Percentiles rank a stretch among this genome's conserved stretches.
Evolutionary conservation across 2,888 invertebrate species (phyloP).

Genomic region (Scaptodrosophila latifasciaeformis): DNA sequence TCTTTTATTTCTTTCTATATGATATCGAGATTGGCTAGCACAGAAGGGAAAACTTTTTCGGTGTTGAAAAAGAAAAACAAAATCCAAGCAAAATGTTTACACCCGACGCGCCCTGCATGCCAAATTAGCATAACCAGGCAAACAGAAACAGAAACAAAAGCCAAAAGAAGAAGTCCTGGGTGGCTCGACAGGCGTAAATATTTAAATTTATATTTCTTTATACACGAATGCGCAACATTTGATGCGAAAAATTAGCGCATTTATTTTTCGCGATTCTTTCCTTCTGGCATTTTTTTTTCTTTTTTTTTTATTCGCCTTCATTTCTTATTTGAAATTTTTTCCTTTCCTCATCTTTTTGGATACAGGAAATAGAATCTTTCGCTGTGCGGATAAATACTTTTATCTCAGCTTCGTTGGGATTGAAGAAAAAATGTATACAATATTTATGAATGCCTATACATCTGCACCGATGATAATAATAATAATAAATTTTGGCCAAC

Average conservation of each 20-base stretch:
- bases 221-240: constrained; percentile 53
- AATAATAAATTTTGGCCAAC: constrained; percentile 35
- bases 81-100: constrained; percentile 43
- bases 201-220: constrained; percentile 46
- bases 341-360: neutral
- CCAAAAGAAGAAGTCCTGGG: neutral
- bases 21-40: constrained; percentile 11
- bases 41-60: neutral
- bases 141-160: neutral
- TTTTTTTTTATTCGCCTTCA: neutral
- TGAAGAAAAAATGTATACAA: too few species aligned
- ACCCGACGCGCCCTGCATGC: constrained; percentile 43
- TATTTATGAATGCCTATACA: constrained; percentile 14
- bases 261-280: constrained; percentile 25
- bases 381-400: neutral
- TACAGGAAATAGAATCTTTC: neutral
- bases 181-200: constrained; percentile 17
- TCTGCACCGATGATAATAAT: constrained; percentile 21
- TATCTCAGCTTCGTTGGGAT: neutral
- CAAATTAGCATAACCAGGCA: constrained; percentile 52
- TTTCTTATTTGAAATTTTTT: constrained; percentile 10
- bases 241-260: constrained; percentile 59
- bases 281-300: neutral
- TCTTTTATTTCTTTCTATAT: constrained; percentile 7
- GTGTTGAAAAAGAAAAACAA: constrained; percentile 10